A percentile compares a stretch with the other conserved stretches of the same genome.
These are phyloP conservation scores for Hybognathus amarus DNA, from an alignment of 2,797 vertebrate genomes.

Conservation along the genomic window DNA sequence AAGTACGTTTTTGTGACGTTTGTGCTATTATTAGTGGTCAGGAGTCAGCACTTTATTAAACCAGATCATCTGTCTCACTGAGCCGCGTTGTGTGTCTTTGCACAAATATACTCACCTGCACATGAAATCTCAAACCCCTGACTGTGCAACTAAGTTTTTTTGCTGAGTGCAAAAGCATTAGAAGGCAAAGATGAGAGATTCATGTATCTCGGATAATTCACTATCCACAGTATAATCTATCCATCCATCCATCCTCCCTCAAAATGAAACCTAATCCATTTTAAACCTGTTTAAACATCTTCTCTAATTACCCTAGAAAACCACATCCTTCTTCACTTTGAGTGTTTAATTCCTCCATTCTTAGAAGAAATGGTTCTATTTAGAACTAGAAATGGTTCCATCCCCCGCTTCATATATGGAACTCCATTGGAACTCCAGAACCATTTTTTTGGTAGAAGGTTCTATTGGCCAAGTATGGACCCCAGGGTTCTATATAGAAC, in stretches of 20 bases:
- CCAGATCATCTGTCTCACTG: constrained; percentile 24
- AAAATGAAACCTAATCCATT: background rate
- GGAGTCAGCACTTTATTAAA: constrained; percentile 35
- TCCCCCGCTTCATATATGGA: too few species aligned
- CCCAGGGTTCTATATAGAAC: too few species aligned
- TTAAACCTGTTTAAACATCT: background rate
- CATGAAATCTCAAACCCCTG: constrained; percentile 23
- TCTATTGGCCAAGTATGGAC: too few species aligned
- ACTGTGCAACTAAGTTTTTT: constrained; percentile 44
- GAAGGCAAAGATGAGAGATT: background rate
- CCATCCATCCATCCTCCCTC: background rate
- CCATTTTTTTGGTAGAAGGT: too few species aligned
- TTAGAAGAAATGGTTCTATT: too few species aligned
- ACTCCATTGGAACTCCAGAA: too few species aligned
- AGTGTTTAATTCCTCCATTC: constrained; percentile 23
- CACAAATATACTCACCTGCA: constrained; percentile 37
- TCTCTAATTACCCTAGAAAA: background rate
- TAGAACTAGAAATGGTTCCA: too few species aligned
- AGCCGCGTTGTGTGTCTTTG: constrained; percentile 9
- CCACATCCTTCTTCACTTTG: constrained; percentile 9
- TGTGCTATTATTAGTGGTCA: constrained; percentile 22
- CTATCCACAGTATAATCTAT: too few species aligned
- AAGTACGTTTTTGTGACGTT: background rate
- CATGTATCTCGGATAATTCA: background rate
- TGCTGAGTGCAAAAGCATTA: constrained; percentile 33